Conservation (phyloP, 2,113 vertebrate genomes). For the Accipiter virgatus region DNA sequence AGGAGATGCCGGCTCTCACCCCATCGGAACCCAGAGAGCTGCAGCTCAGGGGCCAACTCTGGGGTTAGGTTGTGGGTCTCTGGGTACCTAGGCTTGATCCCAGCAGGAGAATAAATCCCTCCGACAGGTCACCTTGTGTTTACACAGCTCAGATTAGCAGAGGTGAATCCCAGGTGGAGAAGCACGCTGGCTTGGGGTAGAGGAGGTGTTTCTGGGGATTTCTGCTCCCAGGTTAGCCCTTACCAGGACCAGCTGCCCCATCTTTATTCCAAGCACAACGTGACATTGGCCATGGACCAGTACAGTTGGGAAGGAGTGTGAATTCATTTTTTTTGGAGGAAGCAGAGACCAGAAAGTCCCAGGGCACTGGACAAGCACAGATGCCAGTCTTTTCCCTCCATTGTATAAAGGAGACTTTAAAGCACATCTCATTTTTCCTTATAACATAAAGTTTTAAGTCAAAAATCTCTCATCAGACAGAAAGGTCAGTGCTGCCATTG, state of each 20-base stretch:
- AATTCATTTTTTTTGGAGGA: not conserved
- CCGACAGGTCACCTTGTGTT: not conserved
- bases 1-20: not conserved
- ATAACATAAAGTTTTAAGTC: not conserved
- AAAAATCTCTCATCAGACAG: fast-evolving
- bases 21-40: fast-evolving
- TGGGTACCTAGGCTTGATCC: not conserved
- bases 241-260: not conserved
- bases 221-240: not conserved
- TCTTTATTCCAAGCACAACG: not conserved
- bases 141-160: fast-evolving
- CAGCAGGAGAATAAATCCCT: not conserved
- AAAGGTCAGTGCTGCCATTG: fast-evolving
- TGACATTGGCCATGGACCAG: fast-evolving
- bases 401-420: not conserved
- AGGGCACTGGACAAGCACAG: not conserved
- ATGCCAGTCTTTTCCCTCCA: fast-evolving
- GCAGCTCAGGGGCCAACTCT: not conserved
- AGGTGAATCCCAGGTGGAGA: not conserved
- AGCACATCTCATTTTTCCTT: not conserved
- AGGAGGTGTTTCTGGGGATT: not conserved
- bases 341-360: not conserved
- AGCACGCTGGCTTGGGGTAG: fast-evolving
- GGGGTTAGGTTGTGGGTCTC: not conserved
- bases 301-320: fast-evolving